Base-by-base conservation (phyloP, 2,797 vertebrate genomes). In the Fringilla coelebs region DNA sequence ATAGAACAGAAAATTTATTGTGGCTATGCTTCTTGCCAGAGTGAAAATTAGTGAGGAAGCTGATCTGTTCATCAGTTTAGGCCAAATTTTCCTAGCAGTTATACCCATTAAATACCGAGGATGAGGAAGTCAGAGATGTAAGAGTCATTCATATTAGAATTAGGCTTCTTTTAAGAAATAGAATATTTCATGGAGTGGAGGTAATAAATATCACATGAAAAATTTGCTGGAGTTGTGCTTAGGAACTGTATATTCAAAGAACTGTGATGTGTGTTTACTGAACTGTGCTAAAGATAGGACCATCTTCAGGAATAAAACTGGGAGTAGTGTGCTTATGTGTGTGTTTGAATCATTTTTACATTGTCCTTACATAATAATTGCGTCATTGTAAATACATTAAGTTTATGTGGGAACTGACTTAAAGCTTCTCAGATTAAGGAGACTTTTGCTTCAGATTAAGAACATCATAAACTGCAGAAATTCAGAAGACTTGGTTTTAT, bases 11-110 rank as follows among this genome's bases (percentile, higher is more conserved):
- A 73, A 89, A 78, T 71, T 18, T 80, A 52, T 24, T 22, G 54
- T 92, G 70, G 91, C 51, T 95, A 10, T 82, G n/a, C 78, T 88
- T 94, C 70, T 91, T 85, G 63, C 70, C 90, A 26, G 91, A 65
- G 45, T 94, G n/a, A 78, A 94, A 93, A 94, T 67, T 75, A 85
- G 62, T 68, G 57, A 46, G 81, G 71, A 94, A 76, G 40, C 16
- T 81, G 85, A 85, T 91, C 83, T 43, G 20, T 81, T 90, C 57
- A 40, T 57, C 63, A 40, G n/a, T 77, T 94, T n/a, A 66, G 72
- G 29, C 17, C 17, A 15, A 46, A 52, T 83, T 88, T 63, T 73
- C 41, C 36, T 82, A 36, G 43, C 38, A 84, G 17, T 67, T 93
- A 21, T 58, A 51, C 13, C 13, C 4, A 7, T 85, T 82, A 73